A percentile compares a stretch with the other conserved stretches of the same genome.
phyloP scores from a whole-genome alignment of 2,797 vertebrate species.

The Danio kyathit region DNA sequence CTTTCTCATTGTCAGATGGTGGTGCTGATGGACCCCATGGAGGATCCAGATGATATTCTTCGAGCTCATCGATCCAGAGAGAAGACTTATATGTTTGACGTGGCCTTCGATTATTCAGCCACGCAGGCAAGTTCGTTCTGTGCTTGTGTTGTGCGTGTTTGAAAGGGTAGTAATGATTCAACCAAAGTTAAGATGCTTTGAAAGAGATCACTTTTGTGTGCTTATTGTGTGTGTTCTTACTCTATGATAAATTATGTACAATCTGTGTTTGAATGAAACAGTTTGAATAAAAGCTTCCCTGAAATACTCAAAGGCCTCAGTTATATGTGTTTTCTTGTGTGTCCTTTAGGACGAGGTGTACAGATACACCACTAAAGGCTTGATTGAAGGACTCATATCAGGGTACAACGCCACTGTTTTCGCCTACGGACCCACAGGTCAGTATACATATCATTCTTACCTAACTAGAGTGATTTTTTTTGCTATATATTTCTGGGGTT shows the following conservation, averaged over 20 bases:
- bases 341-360: slow-evolving; percentile 88
- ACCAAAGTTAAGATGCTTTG: background rate
- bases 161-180: background rate
- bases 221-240: background rate
- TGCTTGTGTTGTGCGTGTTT: slow-evolving; percentile 15
- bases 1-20: slow-evolving; percentile 81
- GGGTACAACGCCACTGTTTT: slow-evolving; percentile 94
- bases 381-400: slow-evolving; percentile 89
- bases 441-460: slow-evolving; percentile 38
- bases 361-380: slow-evolving; percentile 86
- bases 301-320: background rate
- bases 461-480: background rate
- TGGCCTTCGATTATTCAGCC: slow-evolving; percentile 89
- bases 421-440: slow-evolving; percentile 93
- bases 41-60: slow-evolving; percentile 87
- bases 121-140: slow-evolving; percentile 78
- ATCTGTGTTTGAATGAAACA: background rate
- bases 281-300: background rate
- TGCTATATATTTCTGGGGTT: background rate
- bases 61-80: slow-evolving; percentile 89
- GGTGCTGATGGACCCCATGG: slow-evolving; percentile 92
- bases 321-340: background rate
- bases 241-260: background rate
- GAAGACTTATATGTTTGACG: slow-evolving; percentile 92
- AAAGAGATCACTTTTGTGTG: background rate